These are phyloP conservation scores for Dryobates pubescens DNA, from an alignment of 2,797 vertebrate genomes.

Conservation along the genomic window DNA sequence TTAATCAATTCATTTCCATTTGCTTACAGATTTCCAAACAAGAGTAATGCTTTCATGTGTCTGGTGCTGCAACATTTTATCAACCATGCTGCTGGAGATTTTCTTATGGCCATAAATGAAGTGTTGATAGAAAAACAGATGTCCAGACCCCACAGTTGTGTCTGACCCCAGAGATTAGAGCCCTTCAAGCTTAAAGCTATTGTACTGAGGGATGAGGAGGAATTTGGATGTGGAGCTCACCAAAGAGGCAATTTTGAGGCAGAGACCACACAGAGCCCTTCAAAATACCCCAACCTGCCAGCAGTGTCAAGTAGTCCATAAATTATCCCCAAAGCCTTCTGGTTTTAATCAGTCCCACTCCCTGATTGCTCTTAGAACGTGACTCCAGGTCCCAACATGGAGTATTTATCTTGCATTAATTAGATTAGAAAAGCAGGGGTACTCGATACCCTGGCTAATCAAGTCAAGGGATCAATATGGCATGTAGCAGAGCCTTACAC, in stretches of 20 bases:
- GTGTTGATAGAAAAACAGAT: neutral
- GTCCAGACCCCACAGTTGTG: neutral
- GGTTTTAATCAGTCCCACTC: conserved; percentile 70
- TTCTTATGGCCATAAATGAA: neutral
- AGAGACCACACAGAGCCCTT: neutral
- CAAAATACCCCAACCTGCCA: conserved; percentile 44
- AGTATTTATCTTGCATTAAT: conserved; percentile 86
- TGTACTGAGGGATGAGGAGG: neutral
- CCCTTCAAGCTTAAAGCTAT: neutral
- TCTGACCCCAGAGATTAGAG: neutral
- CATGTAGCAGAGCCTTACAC: conserved; percentile 65
- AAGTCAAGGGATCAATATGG: conserved; percentile 79
- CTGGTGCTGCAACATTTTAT: neutral
- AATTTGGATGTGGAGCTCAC: neutral
- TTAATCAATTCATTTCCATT: neutral
- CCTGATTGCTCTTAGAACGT: conserved; percentile 64
- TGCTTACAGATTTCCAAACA: neutral
- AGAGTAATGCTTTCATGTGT: fast-evolving
- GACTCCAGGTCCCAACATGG: conserved; percentile 54
- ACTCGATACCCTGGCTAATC: conserved; percentile 85
- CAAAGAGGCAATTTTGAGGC: neutral
- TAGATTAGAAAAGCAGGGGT: conserved; percentile 77
- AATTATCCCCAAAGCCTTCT: conserved; percentile 67
- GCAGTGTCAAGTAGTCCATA: conserved; percentile 67
- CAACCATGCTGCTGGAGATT: neutral